Percentiles rank a stretch among this genome's conserved stretches.
Evolutionary conservation across 2,888 invertebrate genomes (phyloP).

Genomic region (Conomelus anceps): DNA sequence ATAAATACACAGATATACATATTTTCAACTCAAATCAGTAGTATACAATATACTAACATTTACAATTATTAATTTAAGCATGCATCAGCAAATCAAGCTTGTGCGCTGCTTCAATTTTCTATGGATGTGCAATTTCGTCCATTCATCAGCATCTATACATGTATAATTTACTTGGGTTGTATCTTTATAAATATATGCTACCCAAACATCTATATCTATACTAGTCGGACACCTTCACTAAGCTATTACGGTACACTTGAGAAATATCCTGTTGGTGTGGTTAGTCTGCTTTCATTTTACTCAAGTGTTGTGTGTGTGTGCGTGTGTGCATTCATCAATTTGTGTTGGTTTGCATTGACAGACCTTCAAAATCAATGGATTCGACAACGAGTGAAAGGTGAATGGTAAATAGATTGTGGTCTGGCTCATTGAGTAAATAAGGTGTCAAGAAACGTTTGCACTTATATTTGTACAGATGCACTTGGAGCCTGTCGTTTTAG

Average conservation of each 20-base stretch:
- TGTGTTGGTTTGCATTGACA: background rate
- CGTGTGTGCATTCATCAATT: background rate
- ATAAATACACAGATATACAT: no score
- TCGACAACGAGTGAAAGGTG: background rate
- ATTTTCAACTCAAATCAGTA: no score
- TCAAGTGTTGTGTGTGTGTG: no score
- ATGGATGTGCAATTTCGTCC: no score
- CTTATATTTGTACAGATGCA: background rate
- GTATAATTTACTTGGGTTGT: no score
- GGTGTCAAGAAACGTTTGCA: background rate
- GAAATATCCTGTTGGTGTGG: background rate
- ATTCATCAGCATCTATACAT: no score
- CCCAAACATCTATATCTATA: no score
- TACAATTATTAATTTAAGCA: no score
- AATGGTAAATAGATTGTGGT: background rate
- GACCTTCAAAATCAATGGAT: background rate
- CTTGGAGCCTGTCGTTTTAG: background rate
- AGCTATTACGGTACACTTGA: background rate
- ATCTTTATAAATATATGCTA: no score
- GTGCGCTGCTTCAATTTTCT: no score
- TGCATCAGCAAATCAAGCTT: no score
- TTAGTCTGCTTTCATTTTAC: background rate
- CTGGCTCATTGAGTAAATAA: background rate
- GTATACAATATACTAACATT: no score
- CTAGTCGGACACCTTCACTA: background rate